phyloP scores from a whole-genome alignment of 2,888 invertebrate genomes.

The Fragum whitleyi region DNA sequence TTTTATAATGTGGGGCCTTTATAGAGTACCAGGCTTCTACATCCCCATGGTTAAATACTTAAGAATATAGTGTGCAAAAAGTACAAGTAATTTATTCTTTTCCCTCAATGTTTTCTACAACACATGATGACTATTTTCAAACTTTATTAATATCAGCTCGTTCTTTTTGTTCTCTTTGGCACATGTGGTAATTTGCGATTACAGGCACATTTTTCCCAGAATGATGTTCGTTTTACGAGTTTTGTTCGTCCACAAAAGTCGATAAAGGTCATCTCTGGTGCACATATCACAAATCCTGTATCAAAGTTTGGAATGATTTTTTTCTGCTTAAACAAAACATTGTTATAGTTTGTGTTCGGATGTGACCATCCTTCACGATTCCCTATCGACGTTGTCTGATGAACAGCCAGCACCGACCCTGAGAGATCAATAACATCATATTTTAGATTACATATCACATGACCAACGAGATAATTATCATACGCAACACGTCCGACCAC shows the following conservation, averaged over 20 bases:
- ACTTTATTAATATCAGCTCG: background rate
- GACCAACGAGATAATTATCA: slow-evolving; percentile 76
- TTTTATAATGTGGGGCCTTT: too few relatives aligned
- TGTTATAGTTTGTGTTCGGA: slow-evolving; percentile 62
- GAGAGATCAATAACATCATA: slow-evolving; percentile 70
- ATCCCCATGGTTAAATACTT: too few relatives aligned
- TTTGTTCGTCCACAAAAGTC: slow-evolving; percentile 56
- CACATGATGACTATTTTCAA: background rate
- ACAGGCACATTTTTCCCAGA: slow-evolving; percentile 60
- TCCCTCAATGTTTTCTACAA: slow-evolving; percentile 8
- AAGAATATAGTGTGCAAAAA: too few relatives aligned
- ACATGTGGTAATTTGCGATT: background rate
- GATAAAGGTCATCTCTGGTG: slow-evolving; percentile 50
- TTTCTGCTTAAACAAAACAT: slow-evolving; percentile 57
- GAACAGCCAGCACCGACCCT: slow-evolving; percentile 70
- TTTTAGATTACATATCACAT: slow-evolving; percentile 60
- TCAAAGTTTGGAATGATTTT: slow-evolving; percentile 60
- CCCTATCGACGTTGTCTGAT: slow-evolving; percentile 71
- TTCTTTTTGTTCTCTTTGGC: background rate
- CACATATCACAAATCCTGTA: slow-evolving; percentile 68
- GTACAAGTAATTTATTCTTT: too few relatives aligned
- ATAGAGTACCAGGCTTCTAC: too few relatives aligned
- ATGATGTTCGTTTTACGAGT: slow-evolving; percentile 31
- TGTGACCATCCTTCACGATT: slow-evolving; percentile 69
- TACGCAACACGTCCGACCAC: slow-evolving; percentile 76